Conservation (phyloP, 2,888 invertebrate species). For the Timema podura region DNA sequence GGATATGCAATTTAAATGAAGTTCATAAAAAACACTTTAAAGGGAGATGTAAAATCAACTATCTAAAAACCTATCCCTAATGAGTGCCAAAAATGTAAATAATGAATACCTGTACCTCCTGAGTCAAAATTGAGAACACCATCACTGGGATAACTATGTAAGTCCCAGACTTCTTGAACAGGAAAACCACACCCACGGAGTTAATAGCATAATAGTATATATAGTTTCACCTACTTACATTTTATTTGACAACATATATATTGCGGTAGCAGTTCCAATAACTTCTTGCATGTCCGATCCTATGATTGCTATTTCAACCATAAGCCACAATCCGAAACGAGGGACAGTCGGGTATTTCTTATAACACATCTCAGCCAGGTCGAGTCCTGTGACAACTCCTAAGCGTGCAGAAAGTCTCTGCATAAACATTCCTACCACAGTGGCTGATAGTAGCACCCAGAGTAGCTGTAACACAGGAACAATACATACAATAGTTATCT, state of each 20-base stretch:
- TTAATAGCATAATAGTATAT: constrained; percentile 3
- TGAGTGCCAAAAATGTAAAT: too few relatives aligned
- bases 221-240: constrained; percentile 50
- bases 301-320: constrained; percentile 89
- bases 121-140: too few relatives aligned
- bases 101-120: too few relatives aligned
- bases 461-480: constrained; percentile 54
- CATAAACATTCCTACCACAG: constrained; percentile 77
- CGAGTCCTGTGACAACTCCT: constrained; percentile 80
- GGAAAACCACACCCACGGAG: constrained; percentile 8
- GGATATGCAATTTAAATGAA: too few relatives aligned
- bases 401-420: constrained; percentile 71
- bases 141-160: too few relatives aligned
- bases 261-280: constrained; percentile 84
- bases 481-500: too few relatives aligned
- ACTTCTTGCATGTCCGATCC: constrained; percentile 92
- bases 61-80: too few relatives aligned
- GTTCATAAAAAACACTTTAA: too few relatives aligned
- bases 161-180: too few relatives aligned
- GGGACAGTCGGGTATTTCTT: constrained; percentile 71
- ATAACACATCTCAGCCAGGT: constrained; percentile 78
- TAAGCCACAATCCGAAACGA: constrained; percentile 75
- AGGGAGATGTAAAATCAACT: too few relatives aligned
- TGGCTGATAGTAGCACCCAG: constrained; percentile 82
- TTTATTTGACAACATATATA: constrained; percentile 75